Base-by-base conservation (phyloP, 2,888 invertebrate species). In the Cerceris ruficornis region DNA sequence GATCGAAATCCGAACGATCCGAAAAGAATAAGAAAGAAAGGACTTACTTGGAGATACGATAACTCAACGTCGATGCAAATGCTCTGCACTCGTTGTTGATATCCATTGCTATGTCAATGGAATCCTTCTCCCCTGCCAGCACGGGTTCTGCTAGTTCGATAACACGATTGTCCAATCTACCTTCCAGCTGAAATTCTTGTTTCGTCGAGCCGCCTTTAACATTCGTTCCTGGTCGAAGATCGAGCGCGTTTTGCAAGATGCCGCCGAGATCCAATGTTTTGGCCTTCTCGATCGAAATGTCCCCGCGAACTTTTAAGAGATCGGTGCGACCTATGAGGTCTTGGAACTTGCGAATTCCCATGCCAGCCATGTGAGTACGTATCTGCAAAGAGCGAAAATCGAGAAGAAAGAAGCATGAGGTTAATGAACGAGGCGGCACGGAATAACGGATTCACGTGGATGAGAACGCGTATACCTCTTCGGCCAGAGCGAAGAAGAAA, bases 401-500 rank as follows among this genome's bases (percentile, higher is more conserved):
- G 28, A 1, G 4, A 28, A 74, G 80, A 65, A 67, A 71, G 49
- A 54, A 14, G 41, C n/a, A 50, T 1, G n/a, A 8, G 42, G 8
- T 17, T 14, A 39, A 60, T 0, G 15, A 7, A 46, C 28, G 2
- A 50, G 11, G 9, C 11, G 28, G 42, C 9, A 52, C 6, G 17
- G 7, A 11, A 6, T 6, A 39, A 59, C 6, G 2, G 7, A 60
- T 5, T 7, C 42, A 46, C 9, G 7, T 39, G 5, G 17, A 5
- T 8, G 14, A 11, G 13, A 11, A 28, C 39, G 82, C 92, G 85
- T 92, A 28, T 28, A 97, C 97, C 95, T 99, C 99, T 93, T 99
- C 99, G 43, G 99, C 99, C 72, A 99, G 93, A 96, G 99, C 97
- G 93, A 99, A 99, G 90, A 99, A 94, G 92, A 97, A 99, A 93